Conservation (phyloP, 2,888 invertebrate genomes). For the Galeruca laticollis region DNA sequence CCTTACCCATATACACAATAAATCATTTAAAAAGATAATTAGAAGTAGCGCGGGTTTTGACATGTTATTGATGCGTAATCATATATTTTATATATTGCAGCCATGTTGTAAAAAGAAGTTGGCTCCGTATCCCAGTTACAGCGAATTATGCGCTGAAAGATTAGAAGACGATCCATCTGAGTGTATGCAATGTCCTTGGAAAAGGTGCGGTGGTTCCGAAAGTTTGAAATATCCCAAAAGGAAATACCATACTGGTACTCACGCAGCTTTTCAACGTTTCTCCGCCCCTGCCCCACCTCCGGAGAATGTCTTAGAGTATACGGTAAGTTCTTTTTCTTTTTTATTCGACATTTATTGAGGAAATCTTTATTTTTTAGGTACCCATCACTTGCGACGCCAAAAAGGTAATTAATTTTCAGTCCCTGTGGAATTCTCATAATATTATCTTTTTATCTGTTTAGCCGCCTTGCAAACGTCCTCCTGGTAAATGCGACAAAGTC, state of each 20-base stretch:
- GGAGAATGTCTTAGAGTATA: neutral
- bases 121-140: conserved; percentile 57
- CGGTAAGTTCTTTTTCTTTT: neutral
- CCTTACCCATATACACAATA: no score
- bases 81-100: conserved; percentile 26
- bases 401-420: conserved; percentile 5
- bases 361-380: neutral
- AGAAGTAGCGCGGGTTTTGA: no score
- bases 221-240: conserved; percentile 50
- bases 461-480: conserved; percentile 36
- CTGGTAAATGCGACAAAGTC: conserved; percentile 31
- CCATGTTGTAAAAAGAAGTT: conserved; percentile 51
- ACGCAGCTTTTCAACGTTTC: neutral
- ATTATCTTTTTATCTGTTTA: neutral
- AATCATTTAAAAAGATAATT: no score
- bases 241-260: conserved; percentile 47
- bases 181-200: conserved; percentile 57
- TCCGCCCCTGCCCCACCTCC: no score
- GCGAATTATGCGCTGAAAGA: conserved; percentile 54
- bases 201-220: conserved; percentile 47
- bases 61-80: neutral
- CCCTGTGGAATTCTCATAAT: no score
- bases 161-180: conserved; percentile 52
- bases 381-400: conserved; percentile 14
- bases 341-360: neutral